Percentiles rank a stretch among this genome's conserved stretches.
phyloP scores from a whole-genome alignment of 1,140 invertebrate genomes.

The Drosophila subobscura region DNA sequence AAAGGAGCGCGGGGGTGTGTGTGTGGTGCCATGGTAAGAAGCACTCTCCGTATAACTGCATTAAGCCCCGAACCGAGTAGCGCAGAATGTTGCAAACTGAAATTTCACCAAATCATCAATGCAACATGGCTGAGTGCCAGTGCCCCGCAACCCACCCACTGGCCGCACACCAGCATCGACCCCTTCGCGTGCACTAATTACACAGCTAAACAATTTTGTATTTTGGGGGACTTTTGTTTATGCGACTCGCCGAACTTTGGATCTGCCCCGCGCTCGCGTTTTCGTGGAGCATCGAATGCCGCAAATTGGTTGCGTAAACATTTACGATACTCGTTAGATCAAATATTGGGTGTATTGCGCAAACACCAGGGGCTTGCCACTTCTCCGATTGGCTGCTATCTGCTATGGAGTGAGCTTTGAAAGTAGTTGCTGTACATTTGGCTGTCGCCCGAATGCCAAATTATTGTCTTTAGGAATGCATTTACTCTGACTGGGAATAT shows the following conservation, averaged over 20 bases:
- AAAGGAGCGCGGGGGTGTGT: background rate
- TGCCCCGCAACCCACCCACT: background rate
- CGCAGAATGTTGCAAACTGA: slow-evolving; percentile 28
- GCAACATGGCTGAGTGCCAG: slow-evolving; percentile 14
- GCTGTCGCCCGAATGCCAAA: too few relatives aligned
- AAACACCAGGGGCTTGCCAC: background rate
- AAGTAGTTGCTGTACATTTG: too few relatives aligned
- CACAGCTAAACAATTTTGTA: slow-evolving; percentile 61
- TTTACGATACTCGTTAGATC: slow-evolving; percentile 8
- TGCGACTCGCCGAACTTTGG: slow-evolving; percentile 34
- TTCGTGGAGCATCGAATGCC: slow-evolving; percentile 20
- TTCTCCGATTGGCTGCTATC: too few relatives aligned
- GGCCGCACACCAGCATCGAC: background rate
- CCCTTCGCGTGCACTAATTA: slow-evolving; percentile 64
- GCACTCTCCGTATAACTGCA: slow-evolving; percentile 38
- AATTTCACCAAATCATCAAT: slow-evolving; percentile 38
- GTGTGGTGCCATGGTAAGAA: slow-evolving; percentile 12
- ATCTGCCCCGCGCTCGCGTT: slow-evolving; percentile 2
- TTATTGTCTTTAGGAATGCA: too few relatives aligned
- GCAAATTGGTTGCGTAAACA: slow-evolving; percentile 62
- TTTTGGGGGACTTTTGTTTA: slow-evolving; percentile 60
- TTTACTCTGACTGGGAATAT: too few relatives aligned
- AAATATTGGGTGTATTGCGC: slow-evolving; percentile 9
- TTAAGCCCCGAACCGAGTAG: slow-evolving; percentile 1
- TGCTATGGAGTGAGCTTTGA: too few relatives aligned